Base-by-base conservation (phyloP, 2,888 invertebrate species). In the Phortica okadai region DNA sequence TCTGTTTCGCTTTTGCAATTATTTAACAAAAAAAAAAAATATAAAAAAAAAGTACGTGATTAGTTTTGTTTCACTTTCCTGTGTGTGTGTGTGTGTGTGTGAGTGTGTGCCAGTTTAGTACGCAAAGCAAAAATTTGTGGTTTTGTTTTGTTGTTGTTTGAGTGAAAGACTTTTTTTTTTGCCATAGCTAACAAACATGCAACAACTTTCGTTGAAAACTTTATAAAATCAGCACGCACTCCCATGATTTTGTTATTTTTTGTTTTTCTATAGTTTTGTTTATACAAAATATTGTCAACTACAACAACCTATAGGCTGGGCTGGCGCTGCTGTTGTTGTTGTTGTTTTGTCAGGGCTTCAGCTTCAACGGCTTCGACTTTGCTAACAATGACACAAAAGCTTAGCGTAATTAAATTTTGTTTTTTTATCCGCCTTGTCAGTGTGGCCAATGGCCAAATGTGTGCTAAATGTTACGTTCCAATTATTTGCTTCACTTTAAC, bases 401-500 rank as follows among this genome's bases (percentile, higher is more conserved):
- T 10, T 56, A 54, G 11, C 54, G 33, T 72, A 72, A 72, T 72
- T 72, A 72, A 33, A 21, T 54, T 56, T 45, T 16, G 69, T 69
- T 50, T 41, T 44, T n/a, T 14, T 82, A 83, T 82, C 83, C 83
- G 81, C 79, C 79, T 72, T 74, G 54, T 66, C 69, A 72, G 66
- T 74, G 74, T 72, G 73, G 54, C 59, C 69, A 72, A 70, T 74
- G 74, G 64, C 72, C 75, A 66, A 73, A 80, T 83, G 77, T 86
- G 86, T 83, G 80, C 79, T 85, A 86, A 84, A 79, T 78, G 87
- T 85, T 86, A 82, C 85, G 85, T 86, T 86, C 85, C 85, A 86
- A 85, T 86, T 85, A 86, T 82, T 79, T 72, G 6, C 16, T 62
- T 62, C 25, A 62, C 62, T 16, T 16, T 56, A 16, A 56, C 14